These are phyloP conservation scores for Actinernus sp. DNA, from an alignment of 92 coral and sea anemone species.

Conservation along the genomic window DNA sequence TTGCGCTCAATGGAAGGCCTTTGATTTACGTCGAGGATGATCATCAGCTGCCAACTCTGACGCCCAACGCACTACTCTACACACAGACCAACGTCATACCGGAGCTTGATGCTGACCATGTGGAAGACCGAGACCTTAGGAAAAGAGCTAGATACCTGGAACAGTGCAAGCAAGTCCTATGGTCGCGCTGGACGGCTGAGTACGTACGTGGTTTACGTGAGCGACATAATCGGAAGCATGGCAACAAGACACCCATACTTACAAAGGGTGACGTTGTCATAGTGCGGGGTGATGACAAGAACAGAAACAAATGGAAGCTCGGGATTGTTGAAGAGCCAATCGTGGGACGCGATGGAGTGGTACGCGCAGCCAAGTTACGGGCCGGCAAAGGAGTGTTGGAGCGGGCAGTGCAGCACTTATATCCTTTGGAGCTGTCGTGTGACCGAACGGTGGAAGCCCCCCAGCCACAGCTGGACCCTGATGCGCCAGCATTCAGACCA, in stretches of 20 bases:
- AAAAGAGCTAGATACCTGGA: background rate
- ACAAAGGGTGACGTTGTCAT: conserved; percentile 20
- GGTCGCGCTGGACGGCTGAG: conserved; percentile 23
- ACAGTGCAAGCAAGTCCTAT: conserved; percentile 16
- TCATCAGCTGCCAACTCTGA: conserved; percentile 13
- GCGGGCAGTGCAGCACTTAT: conserved; percentile 21
- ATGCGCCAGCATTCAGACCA: conserved; percentile 11
- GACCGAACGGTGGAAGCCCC: background rate
- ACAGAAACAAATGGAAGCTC: conserved; percentile 28
- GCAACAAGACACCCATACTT: background rate
- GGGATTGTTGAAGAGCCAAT: conserved; percentile 42
- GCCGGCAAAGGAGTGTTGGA: conserved; percentile 13
- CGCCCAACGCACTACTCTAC: conserved; percentile 11
- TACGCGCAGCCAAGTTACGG: conserved; percentile 23
- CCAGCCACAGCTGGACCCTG: conserved; percentile 1
- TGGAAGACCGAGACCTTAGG: conserved; percentile 5
- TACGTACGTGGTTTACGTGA: conserved; percentile 17
- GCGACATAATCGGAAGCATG: conserved; percentile 23
- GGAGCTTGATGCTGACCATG: conserved; percentile 10
- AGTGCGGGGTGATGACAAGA: conserved; percentile 13
- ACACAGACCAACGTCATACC: conserved; percentile 10
- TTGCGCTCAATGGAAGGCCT: conserved; percentile 22
- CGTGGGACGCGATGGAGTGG: conserved; percentile 37
- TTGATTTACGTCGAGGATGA: conserved; percentile 24
- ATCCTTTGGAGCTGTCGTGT: conserved; percentile 18